Evolutionary conservation across 2,113 vertebrate species (phyloP).

Genomic region (Perca fluviatilis): DNA sequence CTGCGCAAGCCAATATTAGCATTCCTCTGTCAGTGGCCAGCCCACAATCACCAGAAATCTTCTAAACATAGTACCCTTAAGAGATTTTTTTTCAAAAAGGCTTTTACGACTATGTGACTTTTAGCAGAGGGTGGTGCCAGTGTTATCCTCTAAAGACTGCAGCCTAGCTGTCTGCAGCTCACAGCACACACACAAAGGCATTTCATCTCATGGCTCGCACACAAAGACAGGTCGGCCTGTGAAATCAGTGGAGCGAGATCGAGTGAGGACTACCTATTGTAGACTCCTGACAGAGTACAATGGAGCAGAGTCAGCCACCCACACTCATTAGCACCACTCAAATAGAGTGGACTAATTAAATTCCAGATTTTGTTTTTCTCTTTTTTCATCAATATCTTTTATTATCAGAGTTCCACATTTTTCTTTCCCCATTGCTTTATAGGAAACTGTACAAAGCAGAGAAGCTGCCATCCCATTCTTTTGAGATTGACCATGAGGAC

Average conservation of each 20-base stretch:
- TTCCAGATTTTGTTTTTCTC: constrained; percentile 26
- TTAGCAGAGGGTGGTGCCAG: constrained; percentile 49
- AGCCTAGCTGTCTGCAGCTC: constrained; percentile 64
- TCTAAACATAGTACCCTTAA: constrained; percentile 45
- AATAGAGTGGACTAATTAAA: constrained; percentile 41
- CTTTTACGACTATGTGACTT: constrained; percentile 61
- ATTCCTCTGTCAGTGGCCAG: constrained; percentile 43
- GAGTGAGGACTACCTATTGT: constrained; percentile 60
- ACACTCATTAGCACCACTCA: constrained; percentile 27
- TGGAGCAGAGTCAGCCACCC: constrained; percentile 55
- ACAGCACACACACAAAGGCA: constrained; percentile 58
- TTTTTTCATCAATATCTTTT: constrained; percentile 24
- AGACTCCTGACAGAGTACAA: constrained; percentile 56
- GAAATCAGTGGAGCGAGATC: constrained; percentile 57
- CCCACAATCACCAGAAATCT: constrained; percentile 40
- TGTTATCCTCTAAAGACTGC: constrained; percentile 40
- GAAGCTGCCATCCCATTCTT: constrained; percentile 96
- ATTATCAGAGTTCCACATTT: constrained; percentile 17
- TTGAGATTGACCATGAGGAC: constrained; percentile 98
- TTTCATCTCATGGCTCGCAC: constrained; percentile 42
- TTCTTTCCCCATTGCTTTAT: constrained; percentile 31
- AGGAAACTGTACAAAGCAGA: constrained; percentile 93
- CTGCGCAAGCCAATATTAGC: constrained; percentile 38
- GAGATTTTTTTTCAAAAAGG: constrained; percentile 33
- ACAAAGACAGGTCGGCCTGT: constrained; percentile 58